Conservation (phyloP, 2,888 invertebrate species). For the Drosophila sordidapex region DNA sequence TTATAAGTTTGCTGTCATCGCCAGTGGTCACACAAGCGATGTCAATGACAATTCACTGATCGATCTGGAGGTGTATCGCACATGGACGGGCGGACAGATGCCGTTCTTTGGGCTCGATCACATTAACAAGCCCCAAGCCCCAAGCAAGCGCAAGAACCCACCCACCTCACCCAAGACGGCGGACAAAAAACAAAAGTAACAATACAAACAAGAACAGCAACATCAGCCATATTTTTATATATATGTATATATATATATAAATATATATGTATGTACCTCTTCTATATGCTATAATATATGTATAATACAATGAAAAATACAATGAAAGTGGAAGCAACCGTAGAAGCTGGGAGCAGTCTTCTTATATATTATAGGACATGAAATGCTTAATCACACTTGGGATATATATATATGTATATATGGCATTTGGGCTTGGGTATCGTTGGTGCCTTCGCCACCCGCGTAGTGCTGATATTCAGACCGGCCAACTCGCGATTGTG, state of each 20-base stretch:
- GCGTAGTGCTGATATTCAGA: slow-evolving; percentile 44
- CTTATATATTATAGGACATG: background rate
- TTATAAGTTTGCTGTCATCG: too few relatives aligned
- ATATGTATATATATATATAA: background rate
- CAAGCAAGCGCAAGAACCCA: too few relatives aligned
- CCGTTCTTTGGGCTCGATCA: too few relatives aligned
- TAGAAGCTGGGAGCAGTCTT: background rate
- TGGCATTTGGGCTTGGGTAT: slow-evolving; percentile 94
- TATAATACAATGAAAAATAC: background rate
- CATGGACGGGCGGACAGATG: too few relatives aligned
- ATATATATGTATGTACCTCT: background rate
- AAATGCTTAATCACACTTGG: background rate
- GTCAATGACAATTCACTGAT: too few relatives aligned
- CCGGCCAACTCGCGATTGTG: slow-evolving; percentile 26
- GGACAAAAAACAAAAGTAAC: too few relatives aligned
- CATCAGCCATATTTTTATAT: too few relatives aligned
- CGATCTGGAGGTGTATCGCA: too few relatives aligned
- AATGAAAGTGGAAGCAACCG: background rate
- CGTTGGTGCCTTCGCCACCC: slow-evolving; percentile 89
- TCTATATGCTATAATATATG: background rate
- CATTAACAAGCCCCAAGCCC: too few relatives aligned
- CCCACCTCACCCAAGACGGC: too few relatives aligned
- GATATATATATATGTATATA: background rate
- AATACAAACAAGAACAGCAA: too few relatives aligned
- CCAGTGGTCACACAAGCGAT: too few relatives aligned